Evolutionary conservation across 2,113 vertebrate genomes (phyloP).

Genomic region (Astur gentilis): DNA sequence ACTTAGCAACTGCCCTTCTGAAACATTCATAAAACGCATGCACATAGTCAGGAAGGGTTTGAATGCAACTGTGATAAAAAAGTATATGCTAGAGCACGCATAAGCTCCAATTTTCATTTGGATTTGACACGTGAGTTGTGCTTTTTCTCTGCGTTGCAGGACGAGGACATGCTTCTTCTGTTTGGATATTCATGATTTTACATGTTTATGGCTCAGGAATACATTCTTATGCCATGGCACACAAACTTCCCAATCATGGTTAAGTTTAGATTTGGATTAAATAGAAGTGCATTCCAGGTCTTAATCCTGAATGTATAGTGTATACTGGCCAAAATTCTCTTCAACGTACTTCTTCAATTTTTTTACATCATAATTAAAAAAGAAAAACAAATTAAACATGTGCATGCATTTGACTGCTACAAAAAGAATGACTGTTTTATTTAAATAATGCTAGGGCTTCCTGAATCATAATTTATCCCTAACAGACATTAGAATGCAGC

Average conservation of each 20-base stretch:
- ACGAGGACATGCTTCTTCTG: neutral
- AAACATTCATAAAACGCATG: conserved; percentile 67
- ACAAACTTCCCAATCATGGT: neutral
- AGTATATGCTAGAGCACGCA: neutral
- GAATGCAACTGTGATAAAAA: neutral
- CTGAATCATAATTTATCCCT: neutral
- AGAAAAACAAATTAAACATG: neutral
- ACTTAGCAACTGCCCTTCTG: conserved; percentile 69
- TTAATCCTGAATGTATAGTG: neutral
- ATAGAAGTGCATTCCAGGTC: neutral
- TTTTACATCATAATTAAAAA: neutral
- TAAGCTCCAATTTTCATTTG: neutral
- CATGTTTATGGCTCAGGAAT: too few species aligned
- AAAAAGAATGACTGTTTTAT: neutral
- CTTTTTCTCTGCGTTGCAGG: neutral
- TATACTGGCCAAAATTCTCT: neutral
- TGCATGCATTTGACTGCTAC: neutral
- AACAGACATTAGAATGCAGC: conserved; percentile 17
- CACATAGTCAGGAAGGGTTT: neutral
- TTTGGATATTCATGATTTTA: neutral
- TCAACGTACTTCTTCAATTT: neutral
- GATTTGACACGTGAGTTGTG: neutral
- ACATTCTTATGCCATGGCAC: neutral
- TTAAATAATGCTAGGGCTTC: neutral
- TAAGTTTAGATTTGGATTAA: neutral